Evolutionary conservation across 2,797 vertebrate genomes (phyloP).

Genomic region (Oreonectes daqikongensis): DNA sequence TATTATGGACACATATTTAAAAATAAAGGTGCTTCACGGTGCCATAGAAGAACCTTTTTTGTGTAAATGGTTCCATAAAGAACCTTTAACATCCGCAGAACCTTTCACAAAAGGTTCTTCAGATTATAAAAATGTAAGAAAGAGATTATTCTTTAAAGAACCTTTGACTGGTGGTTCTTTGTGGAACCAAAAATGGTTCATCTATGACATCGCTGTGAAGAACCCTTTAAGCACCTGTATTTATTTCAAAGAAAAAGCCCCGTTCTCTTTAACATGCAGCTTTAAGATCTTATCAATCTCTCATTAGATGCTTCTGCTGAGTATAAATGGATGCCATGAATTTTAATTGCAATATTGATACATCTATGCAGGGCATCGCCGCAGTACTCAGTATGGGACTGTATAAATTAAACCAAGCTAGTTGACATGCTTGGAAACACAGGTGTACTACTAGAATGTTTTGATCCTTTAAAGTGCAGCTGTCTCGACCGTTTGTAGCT

Average conservation of each 20-base stretch:
- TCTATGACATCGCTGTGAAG: too few relatives aligned
- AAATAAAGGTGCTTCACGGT: too few relatives aligned
- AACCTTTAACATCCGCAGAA: too few relatives aligned
- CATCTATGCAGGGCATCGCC: neutral
- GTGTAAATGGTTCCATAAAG: too few relatives aligned
- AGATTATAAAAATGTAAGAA: too few relatives aligned
- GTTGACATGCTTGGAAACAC: neutral
- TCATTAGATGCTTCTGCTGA: constrained; percentile 2
- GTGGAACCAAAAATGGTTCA: too few relatives aligned
- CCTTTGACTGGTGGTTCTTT: too few relatives aligned
- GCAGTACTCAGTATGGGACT: neutral
- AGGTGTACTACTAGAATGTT: neutral
- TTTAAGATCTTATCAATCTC: constrained; percentile 18
- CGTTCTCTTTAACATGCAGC: neutral
- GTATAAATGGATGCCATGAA: neutral
- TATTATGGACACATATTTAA: too few relatives aligned
- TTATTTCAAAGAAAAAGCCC: constrained; percentile 11
- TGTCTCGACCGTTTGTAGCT: neutral
- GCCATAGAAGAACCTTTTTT: too few relatives aligned
- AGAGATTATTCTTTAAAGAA: too few relatives aligned
- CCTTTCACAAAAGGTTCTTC: too few relatives aligned
- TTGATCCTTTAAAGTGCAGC: constrained; percentile 2
- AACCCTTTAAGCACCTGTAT: too few relatives aligned
- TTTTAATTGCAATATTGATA: neutral
- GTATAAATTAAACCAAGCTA: neutral